phyloP scores from a whole-genome alignment of 2,888 invertebrate genomes.

The Scaptomyza cyrtandrae region DNA sequence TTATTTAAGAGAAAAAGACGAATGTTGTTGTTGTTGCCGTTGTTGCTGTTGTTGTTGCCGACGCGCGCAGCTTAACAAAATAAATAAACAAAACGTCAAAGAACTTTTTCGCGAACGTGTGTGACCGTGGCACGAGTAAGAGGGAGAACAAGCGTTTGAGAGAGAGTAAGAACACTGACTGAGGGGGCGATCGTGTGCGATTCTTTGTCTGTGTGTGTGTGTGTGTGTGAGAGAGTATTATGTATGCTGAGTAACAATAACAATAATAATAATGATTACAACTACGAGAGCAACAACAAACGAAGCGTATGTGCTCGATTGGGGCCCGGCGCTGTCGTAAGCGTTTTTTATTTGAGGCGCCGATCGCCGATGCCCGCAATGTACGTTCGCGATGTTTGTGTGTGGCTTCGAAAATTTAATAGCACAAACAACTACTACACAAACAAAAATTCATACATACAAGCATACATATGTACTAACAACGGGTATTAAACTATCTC shows the following conservation, averaged over 20 bases:
- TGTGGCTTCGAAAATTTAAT: slow-evolving; percentile 52
- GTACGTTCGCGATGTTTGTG: slow-evolving; percentile 21
- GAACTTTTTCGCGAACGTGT: slow-evolving; percentile 78
- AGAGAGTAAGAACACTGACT: slow-evolving; percentile 16
- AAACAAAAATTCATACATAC: slow-evolving; percentile 20
- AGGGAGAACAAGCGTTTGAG: slow-evolving; percentile 28
- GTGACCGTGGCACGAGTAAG: slow-evolving; percentile 33
- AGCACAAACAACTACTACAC: slow-evolving; percentile 42
- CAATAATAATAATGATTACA: slow-evolving; percentile 18
- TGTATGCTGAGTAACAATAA: slow-evolving; percentile 6
- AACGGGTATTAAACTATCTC: slow-evolving; percentile 61
- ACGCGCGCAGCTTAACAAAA: slow-evolving; percentile 69
- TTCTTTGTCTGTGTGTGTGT: not conserved
- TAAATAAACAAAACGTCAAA: slow-evolving; percentile 81
- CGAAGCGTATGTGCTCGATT: slow-evolving; percentile 30
- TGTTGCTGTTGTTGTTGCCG: slow-evolving; percentile 13
- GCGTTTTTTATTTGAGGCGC: slow-evolving; percentile 61
- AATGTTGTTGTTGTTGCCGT: not conserved
- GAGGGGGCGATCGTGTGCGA: slow-evolving; percentile 31
- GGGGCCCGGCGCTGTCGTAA: slow-evolving; percentile 67
- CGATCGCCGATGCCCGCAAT: slow-evolving; percentile 28
- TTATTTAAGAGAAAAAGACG: slow-evolving; percentile 32
- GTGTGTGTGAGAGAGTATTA: not conserved
- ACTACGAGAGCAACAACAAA: slow-evolving; percentile 6
- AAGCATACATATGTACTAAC: no score